Evolutionary conservation across 64 coral and sea anemone genomes (phyloP).

Genomic region (Stichodactyla helianthus): DNA sequence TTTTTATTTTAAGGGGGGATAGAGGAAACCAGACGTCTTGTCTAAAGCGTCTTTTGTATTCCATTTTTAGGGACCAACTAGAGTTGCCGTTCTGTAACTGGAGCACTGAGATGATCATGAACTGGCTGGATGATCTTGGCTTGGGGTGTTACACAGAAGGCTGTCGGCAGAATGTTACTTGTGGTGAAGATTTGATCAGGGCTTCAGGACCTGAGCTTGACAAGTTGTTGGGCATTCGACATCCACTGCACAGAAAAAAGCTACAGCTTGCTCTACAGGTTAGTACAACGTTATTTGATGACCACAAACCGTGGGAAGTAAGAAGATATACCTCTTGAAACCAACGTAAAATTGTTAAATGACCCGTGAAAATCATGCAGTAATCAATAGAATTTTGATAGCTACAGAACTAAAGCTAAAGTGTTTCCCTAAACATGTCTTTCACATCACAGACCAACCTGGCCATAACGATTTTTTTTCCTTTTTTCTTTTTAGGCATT

Average conservation of each 20-base stretch:
- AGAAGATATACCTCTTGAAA: too few species aligned
- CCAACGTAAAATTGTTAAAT: too few species aligned
- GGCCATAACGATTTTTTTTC: background rate
- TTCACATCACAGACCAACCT: too few species aligned
- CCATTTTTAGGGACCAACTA: constrained; percentile 54
- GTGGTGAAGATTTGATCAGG: constrained; percentile 81
- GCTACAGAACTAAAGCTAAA: too few species aligned
- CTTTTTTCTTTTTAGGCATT: constrained; percentile 52
- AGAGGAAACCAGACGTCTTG: too few species aligned
- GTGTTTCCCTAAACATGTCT: too few species aligned
- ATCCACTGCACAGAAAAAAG: constrained; percentile 90
- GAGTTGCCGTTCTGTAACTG: constrained; percentile 86
- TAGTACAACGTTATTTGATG: background rate
- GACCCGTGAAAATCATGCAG: too few species aligned
- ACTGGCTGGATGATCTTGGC: constrained; percentile 89
- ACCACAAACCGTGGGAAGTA: background rate
- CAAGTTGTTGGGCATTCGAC: constrained; percentile 67
- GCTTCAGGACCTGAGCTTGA: constrained; percentile 74
- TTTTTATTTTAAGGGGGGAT: too few species aligned
- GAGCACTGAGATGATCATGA: constrained; percentile 86
- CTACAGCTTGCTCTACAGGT: constrained; percentile 84
- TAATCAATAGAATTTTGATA: too few species aligned
- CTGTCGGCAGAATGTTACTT: constrained; percentile 50
- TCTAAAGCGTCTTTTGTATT: background rate
- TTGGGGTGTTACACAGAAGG: constrained; percentile 60